Base-by-base conservation (phyloP, 2,113 vertebrate species). In the Cyprinus carpio region DNA sequence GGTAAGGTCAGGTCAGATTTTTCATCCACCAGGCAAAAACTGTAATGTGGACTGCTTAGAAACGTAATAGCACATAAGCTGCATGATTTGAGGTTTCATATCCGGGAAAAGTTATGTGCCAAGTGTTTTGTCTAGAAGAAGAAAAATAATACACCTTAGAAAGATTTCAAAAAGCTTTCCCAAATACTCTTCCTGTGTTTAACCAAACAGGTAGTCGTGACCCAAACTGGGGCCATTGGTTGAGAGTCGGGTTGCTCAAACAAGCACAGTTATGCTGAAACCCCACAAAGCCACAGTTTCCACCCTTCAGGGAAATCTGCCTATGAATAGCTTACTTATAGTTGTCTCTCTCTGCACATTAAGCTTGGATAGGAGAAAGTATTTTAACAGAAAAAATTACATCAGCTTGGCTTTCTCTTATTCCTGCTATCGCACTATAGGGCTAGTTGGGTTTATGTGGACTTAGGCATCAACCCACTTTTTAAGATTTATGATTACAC, bases 401-500 rank as follows among this genome's bases (percentile, higher is more conserved):
- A 46, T 29, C 23, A 67, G 27, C 49, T 31, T 76, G 13, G 8
- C 5, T 54, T 6, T 54, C 43, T 20, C 13, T 51, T 20, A 15
- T 62, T 46, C 15, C 9, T 37, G n/a, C 34, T 80, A 46, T 40
- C 15, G 7, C n/a, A 65, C n/a, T 31, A 65, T 29, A 65, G 15
- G n/a, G n/a, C n/a, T n/a, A n/a, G n/a, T n/a, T 20, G 40, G 58
- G 8, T 13, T 40, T 25, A 60, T 56, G 49, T n/a, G 56, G 56
- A 79, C 20, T n/a, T 62, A 25, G 56, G 9, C 76, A 78, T 62
- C 31, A 79, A 79, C 23, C 37, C n/a, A 49, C n/a, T 49, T 49
- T 49, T 67, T 65, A 81, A 49, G 43, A 54, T 71, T 37, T 69
- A 82, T 56, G 79, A 81, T 81, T 67, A 67, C 37, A 67, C 62